phyloP scores from a whole-genome alignment of 2,888 invertebrate genomes.

The Abrostola triplasia region DNA sequence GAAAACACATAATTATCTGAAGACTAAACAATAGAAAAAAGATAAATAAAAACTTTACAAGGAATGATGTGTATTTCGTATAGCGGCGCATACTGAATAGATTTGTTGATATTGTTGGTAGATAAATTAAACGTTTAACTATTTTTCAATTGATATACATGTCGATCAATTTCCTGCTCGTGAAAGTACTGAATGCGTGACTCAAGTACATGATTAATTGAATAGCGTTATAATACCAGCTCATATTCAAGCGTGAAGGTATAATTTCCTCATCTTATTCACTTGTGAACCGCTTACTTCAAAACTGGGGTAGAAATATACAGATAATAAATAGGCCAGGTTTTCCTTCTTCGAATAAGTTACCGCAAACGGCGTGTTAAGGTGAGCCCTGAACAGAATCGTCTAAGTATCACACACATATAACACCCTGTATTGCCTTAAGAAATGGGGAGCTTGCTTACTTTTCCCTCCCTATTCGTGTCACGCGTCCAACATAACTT shows the following conservation, averaged over 20 bases:
- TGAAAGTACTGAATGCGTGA: not conserved
- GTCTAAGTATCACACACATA: conserved; percentile 79
- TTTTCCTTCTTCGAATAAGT: conserved; percentile 67
- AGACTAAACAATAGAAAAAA: no score
- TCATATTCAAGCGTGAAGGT: conserved; percentile 11
- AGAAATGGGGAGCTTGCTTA: conserved; percentile 83
- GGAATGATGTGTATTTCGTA: no score
- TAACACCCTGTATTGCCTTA: conserved; percentile 75
- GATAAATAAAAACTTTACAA: no score
- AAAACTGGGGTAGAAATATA: conserved; percentile 28
- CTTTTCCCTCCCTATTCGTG: conserved; percentile 75
- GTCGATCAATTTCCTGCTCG: no score
- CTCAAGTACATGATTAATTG: conserved; percentile 11
- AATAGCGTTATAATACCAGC: not conserved
- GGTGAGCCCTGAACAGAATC: conserved; percentile 76
- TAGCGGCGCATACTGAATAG: no score
- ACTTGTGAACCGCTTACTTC: conserved; percentile 39
- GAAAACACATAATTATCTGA: no score
- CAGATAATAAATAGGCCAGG: conserved; percentile 62
- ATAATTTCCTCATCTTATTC: conserved; percentile 44
- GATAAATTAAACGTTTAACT: no score
- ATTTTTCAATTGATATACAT: no score
- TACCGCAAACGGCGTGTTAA: conserved; percentile 84
- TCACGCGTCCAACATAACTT: conserved; percentile 71
- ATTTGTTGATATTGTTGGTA: no score